Percentiles rank a stretch among this genome's conserved stretches.
Conservation (phyloP, 2,888 invertebrate genomes). For the Phalera bucephala region DNA sequence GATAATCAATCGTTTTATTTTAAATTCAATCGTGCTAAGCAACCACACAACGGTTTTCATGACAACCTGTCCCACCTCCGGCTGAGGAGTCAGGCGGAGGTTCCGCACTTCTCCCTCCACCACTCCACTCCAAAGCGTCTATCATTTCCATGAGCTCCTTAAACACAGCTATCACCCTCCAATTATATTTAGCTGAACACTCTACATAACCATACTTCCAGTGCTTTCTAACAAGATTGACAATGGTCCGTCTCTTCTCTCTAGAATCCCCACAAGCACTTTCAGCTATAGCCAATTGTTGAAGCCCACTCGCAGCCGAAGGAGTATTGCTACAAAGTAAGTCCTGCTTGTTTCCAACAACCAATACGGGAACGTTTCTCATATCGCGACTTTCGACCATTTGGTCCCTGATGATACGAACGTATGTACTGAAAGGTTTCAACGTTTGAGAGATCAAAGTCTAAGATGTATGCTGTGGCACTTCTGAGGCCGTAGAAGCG, state of each 20-base stretch:
- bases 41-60: slow-evolving; percentile 71
- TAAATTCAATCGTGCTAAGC: slow-evolving; percentile 57
- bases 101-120: slow-evolving; percentile 69
- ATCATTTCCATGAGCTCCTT: slow-evolving; percentile 92
- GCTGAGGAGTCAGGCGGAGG: slow-evolving; percentile 65
- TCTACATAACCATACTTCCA: slow-evolving; percentile 98
- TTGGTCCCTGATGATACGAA: slow-evolving; percentile 94
- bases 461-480: slow-evolving; percentile 95
- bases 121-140: slow-evolving; percentile 86
- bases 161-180: slow-evolving; percentile 92
- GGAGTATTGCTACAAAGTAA: slow-evolving; percentile 83
- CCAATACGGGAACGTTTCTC: slow-evolving; percentile 93
- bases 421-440: slow-evolving; percentile 96
- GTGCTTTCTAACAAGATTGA: slow-evolving; percentile 95
- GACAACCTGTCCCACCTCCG: slow-evolving; percentile 57
- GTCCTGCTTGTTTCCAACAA: slow-evolving; percentile 97
- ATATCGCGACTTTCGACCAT: slow-evolving; percentile 96
- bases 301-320: slow-evolving; percentile 66
- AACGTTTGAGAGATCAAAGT: slow-evolving; percentile 96
- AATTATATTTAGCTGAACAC: slow-evolving; percentile 97
- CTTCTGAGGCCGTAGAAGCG: slow-evolving; percentile 91
- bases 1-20: not conserved
- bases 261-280: slow-evolving; percentile 75
- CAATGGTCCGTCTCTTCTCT: slow-evolving; percentile 88
- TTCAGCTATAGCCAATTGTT: slow-evolving; percentile 70